Evolutionary conservation across 1,140 invertebrate genomes (phyloP), one percentile per base, ranked within the genome.

Genomic region (Drosophila varians): DNA sequence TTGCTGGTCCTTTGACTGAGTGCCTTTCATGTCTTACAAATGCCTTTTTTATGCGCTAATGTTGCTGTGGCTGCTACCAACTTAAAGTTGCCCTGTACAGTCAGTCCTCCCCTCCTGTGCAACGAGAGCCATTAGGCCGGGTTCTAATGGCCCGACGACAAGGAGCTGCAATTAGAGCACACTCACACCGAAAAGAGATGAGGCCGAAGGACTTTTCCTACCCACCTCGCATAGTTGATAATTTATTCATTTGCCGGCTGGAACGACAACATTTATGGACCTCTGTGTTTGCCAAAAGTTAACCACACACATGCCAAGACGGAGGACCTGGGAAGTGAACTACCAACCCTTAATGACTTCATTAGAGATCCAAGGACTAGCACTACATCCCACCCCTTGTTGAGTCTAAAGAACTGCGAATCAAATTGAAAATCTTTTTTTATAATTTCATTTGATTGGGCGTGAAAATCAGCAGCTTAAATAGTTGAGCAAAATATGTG

Each of bases 31-130:
- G 82, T 86, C 74, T 58, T 82, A 82, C 82, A 87, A 87, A 87
- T 87, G 82, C 77, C 74, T 77, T 87, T 87, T 87, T 87, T 87
- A 87, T 87, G 82, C 82, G 62, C 70, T 84, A 82, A 82, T 82
- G 74, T 80, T 47, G 58, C 77, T 86, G 82, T 56, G 77, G 80
- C 73, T 86, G 77, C 66, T 52, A 45, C 55, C 49, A 64, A 74
- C 66, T 82, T 79, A 42, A 69, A 74, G 52, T 54, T 70, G 18
- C 21, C 36, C 36, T 14, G 36, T 1, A 16, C n/a, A 9, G 19
- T 7, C 16, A n/a, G 40, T 8, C 9, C 36, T 2, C 4, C 26
- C 14, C 38, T 18, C 34, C 45, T 42, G 51, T 28, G 28, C 51
- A 79, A 48, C 68, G 56, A 54, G 75, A 42, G 60, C 78, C 78